Conservation (phyloP, 2,113 vertebrate species). For the Bos indicus region DNA sequence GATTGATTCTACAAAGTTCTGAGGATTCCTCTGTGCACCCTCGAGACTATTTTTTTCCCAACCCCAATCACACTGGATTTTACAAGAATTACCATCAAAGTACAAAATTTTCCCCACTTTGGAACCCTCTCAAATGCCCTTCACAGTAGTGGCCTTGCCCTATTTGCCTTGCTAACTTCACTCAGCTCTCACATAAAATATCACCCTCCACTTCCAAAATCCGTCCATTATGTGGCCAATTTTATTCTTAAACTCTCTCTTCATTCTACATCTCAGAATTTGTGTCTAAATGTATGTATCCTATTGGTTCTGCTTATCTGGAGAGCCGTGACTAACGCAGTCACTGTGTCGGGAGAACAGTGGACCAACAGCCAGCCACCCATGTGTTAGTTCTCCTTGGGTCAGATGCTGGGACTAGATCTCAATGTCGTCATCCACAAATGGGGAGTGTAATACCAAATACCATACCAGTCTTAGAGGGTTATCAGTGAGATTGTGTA, state of each 20-base stretch:
- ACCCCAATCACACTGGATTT: background rate
- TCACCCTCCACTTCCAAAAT: background rate
- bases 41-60: background rate
- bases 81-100: background rate
- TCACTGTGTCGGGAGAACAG: background rate
- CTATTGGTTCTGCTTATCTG: background rate
- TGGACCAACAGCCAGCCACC: background rate
- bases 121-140: background rate
- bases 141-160: background rate
- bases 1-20: background rate
- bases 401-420: background rate
- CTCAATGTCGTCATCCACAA: background rate
- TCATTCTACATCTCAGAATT: background rate
- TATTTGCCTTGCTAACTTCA: background rate
- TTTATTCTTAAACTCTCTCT: background rate
- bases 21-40: background rate
- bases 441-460: background rate
- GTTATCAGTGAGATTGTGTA: background rate
- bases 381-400: background rate
- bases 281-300: background rate
- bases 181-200: background rate
- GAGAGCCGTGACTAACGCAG: background rate
- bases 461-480: background rate
- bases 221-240: background rate
- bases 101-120: background rate